These are phyloP conservation scores for Odontesthes bonariensis DNA, from an alignment of 2,113 vertebrate species.

Conservation along the genomic window DNA sequence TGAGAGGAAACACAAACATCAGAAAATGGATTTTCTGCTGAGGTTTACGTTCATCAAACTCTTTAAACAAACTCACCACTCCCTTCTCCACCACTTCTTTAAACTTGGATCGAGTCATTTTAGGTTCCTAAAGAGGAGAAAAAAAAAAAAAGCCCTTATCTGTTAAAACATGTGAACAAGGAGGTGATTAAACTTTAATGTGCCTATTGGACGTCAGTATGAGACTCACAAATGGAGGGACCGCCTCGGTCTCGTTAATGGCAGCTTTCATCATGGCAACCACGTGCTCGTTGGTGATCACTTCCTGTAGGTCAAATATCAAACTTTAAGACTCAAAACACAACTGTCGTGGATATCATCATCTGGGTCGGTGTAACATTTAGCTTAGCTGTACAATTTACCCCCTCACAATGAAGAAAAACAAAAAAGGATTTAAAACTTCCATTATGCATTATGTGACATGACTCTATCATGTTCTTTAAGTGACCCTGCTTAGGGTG, in stretches of 20 bases:
- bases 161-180: neutral
- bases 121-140: slow-evolving; percentile 87
- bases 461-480: too few relatives aligned
- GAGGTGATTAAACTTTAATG: neutral
- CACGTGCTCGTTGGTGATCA: slow-evolving; percentile 97
- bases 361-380: neutral
- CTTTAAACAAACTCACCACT: slow-evolving; percentile 84
- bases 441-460: too few relatives aligned
- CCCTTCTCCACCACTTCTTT: slow-evolving; percentile 97
- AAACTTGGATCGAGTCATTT: slow-evolving; percentile 98
- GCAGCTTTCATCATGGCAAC: slow-evolving; percentile 99
- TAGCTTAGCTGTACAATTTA: too few relatives aligned
- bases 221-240: slow-evolving; percentile 92
- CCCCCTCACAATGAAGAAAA: too few relatives aligned
- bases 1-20: slow-evolving; percentile 59
- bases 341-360: too few relatives aligned
- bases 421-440: too few relatives aligned
- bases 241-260: slow-evolving; percentile 92
- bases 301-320: slow-evolving; percentile 85
- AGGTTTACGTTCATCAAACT: neutral
- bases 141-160: neutral
- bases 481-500: too few relatives aligned
- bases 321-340: neutral
- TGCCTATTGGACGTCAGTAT: slow-evolving; percentile 5
- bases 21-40: neutral